Conservation (phyloP, 2,888 invertebrate species). For the Chrysina gloriosa region DNA sequence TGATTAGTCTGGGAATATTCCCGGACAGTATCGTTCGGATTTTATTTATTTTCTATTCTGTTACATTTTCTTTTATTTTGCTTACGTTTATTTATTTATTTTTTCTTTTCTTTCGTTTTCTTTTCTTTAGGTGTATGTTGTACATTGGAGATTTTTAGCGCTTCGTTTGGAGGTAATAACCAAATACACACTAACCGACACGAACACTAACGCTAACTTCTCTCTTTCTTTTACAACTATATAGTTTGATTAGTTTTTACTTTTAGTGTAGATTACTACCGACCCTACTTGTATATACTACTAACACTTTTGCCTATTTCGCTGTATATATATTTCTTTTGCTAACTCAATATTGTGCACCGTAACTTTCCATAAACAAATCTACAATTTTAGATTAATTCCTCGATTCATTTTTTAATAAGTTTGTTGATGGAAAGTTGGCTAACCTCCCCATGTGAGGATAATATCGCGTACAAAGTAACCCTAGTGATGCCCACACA, state of each 20-base stretch:
- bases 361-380: conserved; percentile 32
- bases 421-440: conserved; percentile 31
- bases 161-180: conserved; percentile 47
- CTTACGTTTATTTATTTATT: not conserved
- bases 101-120: conserved; percentile 42
- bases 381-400: not conserved
- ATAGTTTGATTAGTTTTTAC: conserved; percentile 34
- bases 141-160: conserved; percentile 45
- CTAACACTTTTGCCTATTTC: conserved; percentile 42
- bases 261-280: conserved; percentile 37
- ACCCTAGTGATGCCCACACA: too few species aligned
- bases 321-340: conserved; percentile 42
- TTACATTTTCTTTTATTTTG: not conserved
- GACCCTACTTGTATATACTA: conserved; percentile 41
- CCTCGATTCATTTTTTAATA: too few species aligned
- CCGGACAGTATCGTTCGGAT: not conserved
- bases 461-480: too few species aligned
- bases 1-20: not conserved
- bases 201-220: conserved; percentile 42
- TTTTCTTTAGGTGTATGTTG: conserved; percentile 48
- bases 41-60: not conserved
- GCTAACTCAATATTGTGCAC: conserved; percentile 39
- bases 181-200: conserved; percentile 50
- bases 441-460: conserved; percentile 6
- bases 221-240: conserved; percentile 35